phyloP scores from a whole-genome alignment of 2,113 vertebrate species.

The Platanista minor region DNA sequence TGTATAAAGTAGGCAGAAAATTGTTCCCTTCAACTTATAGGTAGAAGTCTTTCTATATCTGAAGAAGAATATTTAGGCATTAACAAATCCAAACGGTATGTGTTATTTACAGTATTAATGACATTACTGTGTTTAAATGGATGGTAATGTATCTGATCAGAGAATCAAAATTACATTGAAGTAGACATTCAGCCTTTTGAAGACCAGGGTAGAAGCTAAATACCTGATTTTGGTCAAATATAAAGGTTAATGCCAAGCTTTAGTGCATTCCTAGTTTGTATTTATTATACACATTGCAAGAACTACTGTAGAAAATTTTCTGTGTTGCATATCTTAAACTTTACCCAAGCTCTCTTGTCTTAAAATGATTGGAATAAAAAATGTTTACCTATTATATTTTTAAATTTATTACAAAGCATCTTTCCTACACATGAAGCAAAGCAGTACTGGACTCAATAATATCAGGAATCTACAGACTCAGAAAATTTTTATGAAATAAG shows the following conservation, averaged over 20 bases:
- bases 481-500: not conserved
- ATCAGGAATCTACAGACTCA: not conserved
- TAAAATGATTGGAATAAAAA: not conserved
- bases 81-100: not conserved
- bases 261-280: not conserved
- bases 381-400: not conserved
- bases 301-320: not conserved
- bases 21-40: not conserved
- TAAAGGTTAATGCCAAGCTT: not conserved
- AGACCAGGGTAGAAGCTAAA: not conserved
- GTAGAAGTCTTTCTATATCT: not conserved
- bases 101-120: not conserved
- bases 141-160: not conserved
- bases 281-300: not conserved
- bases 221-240: not conserved
- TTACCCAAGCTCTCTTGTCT: not conserved
- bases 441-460: not conserved
- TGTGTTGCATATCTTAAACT: not conserved
- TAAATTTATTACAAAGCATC: not conserved
- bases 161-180: not conserved
- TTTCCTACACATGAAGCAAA: not conserved
- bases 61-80: not conserved
- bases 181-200: not conserved
- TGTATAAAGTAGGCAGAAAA: not conserved
- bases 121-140: not conserved